A percentile compares a stretch with the other conserved stretches of the same genome.
phyloP scores from a whole-genome alignment of 1,140 invertebrate species.

The Drosophila prosaltans region DNA sequence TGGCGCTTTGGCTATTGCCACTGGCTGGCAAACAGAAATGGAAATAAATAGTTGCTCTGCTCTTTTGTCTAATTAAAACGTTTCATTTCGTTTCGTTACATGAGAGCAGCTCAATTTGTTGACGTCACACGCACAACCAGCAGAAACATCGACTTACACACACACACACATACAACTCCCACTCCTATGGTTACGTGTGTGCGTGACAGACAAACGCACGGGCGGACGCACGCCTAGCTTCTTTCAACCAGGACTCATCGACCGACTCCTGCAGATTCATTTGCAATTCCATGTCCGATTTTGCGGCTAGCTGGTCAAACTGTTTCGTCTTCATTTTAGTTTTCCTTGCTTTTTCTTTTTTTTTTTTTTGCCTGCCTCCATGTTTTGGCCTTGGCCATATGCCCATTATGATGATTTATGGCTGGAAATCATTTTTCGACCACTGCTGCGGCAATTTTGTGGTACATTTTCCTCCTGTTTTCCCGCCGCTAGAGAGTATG shows the following conservation, averaged over 20 bases:
- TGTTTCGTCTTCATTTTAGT: conserved; percentile 73
- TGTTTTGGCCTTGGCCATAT: conserved; percentile 22
- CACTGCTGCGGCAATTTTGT: conserved; percentile 17
- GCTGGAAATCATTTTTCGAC: conserved; percentile 73
- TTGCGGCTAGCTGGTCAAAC: conserved; percentile 58
- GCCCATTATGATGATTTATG: conserved; percentile 78
- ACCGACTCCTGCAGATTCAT: neutral
- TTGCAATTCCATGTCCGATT: conserved; percentile 32
- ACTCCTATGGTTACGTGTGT: conserved; percentile 29
- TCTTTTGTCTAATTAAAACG: conserved; percentile 79
- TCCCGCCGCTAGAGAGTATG: conserved; percentile 46
- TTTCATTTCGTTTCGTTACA: conserved; percentile 54
- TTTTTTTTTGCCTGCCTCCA: conserved; percentile 22
- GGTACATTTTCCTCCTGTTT: conserved; percentile 14
- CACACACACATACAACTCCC: neutral
- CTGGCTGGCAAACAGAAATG: conserved; percentile 53
- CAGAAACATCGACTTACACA: neutral
- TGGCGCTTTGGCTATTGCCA: conserved; percentile 36
- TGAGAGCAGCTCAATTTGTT: conserved; percentile 53
- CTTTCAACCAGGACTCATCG: conserved; percentile 8
- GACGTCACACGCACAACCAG: conserved; percentile 51
- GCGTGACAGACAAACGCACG: conserved; percentile 59
- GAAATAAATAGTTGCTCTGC: conserved; percentile 78
- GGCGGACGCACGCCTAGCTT: conserved; percentile 37
- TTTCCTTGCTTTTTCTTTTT: conserved; percentile 12